Evolutionary conservation across 2,113 vertebrate genomes (phyloP).

Genomic region (Trogon surrucura): DNA sequence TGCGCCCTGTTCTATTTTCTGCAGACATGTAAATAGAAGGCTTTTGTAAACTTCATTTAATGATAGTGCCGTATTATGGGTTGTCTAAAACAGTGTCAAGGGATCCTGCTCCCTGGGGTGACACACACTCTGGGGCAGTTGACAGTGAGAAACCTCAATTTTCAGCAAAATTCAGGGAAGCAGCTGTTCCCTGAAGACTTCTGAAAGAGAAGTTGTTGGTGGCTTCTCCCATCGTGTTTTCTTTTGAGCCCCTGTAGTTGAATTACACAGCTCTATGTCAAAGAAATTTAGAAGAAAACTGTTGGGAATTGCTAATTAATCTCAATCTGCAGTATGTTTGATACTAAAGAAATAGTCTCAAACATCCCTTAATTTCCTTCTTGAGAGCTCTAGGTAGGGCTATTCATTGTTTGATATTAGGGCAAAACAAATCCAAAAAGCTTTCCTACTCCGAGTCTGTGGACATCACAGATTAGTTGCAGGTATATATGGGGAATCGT

Average conservation of each 20-base stretch:
- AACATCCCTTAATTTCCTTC: not conserved
- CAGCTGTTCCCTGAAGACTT: not conserved
- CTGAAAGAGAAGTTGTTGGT: not conserved
- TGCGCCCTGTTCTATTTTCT: conserved; percentile 78
- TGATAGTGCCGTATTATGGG: conserved; percentile 74
- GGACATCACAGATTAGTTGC: not conserved
- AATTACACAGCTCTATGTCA: not conserved
- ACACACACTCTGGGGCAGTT: not conserved
- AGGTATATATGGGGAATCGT: not conserved
- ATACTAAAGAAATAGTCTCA: not conserved
- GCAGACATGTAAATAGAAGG: conserved; percentile 81
- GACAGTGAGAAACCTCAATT: not conserved
- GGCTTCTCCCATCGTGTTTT: not conserved
- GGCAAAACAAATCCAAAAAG: not conserved
- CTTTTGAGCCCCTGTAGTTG: not conserved
- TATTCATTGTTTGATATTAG: not conserved
- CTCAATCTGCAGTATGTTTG: not conserved
- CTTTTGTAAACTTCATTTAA: conserved; percentile 74
- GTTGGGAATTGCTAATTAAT: not conserved
- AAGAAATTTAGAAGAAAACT: not conserved
- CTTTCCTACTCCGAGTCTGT: not conserved
- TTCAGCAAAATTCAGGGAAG: not conserved
- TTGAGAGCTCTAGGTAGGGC: not conserved
- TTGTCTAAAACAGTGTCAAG: conserved; percentile 79
- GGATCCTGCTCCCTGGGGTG: conserved; percentile 55